Base-by-base conservation (phyloP, 2,888 invertebrate genomes). In the Lasius fuliginosus region DNA sequence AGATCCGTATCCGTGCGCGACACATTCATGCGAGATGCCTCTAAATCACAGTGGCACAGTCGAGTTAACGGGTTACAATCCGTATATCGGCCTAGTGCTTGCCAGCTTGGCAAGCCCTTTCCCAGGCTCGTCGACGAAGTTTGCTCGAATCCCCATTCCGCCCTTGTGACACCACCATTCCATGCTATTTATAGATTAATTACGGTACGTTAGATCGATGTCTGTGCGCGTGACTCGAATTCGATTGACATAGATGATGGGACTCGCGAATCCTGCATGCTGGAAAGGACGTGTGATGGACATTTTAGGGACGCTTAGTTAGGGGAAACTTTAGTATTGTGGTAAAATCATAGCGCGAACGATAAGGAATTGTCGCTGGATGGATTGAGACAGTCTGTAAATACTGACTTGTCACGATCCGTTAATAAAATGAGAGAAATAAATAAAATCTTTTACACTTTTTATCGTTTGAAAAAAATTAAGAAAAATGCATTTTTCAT, bases 1-100 rank as follows among this genome's bases (percentile, higher is more conserved):
- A 85, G 79, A 75, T 65, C 77, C 84, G 83, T 85, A 82, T 81
- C 75, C 89, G 86, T 84, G 87, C 83, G 79, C 82, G 82, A 71
- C 75, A 68, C 79, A 73, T 81, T 81, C 73, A 85, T 87, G 85
- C 79, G 79, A 69, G 84, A 75, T 83, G 84, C 83, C 87, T 82
- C 88, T 90, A 90, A 90, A 90, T 90, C 89, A 90, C 87, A 36
- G 82, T 65, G 74, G 82, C 46, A 11, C 86, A 85, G 79, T 85
- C 85, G 84, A 87, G 90, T 88, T 88, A 87, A 90, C 90, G 88
- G 82, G 74, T 83, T 79, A 60, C 88, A 85, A 88, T 76, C 82
- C 77, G 85, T 85, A 77, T 74, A 69, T 69, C 85, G 71, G 81
- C 67, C 81, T 64, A 67, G 82, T 76, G 76, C 76, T 53, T 67